Percentiles rank a stretch among this genome's conserved stretches.
Evolutionary conservation across 2,113 vertebrate species (phyloP).

Genomic region (Gymnogyps californianus): DNA sequence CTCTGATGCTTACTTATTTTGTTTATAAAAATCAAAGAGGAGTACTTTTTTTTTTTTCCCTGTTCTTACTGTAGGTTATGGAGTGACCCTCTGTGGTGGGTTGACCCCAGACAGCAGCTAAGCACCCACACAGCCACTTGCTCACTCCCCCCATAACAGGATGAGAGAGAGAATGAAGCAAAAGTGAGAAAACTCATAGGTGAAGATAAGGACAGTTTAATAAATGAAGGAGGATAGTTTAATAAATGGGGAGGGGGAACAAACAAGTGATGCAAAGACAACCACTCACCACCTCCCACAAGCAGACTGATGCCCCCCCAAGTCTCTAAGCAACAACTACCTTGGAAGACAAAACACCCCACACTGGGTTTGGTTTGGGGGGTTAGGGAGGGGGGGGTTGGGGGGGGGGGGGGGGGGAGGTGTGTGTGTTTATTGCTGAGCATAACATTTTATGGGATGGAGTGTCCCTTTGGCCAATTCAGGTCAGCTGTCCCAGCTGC

Average conservation of each 20-base stretch:
- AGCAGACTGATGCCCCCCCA: not conserved
- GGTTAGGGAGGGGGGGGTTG: too few species aligned
- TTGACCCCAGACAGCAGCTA: not conserved
- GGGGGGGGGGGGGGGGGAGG: too few species aligned
- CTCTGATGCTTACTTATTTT: not conserved
- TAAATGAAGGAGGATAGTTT: not conserved
- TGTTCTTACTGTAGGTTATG: not conserved
- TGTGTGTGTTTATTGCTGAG: not conserved
- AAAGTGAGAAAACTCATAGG: not conserved
- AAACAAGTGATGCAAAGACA: not conserved
- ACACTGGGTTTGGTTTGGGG: too few species aligned
- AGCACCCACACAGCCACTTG: not conserved
- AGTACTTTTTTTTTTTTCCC: not conserved
- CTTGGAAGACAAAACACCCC: not conserved
- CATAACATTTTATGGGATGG: not conserved
- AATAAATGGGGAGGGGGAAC: not conserved
- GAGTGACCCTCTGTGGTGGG: not conserved
- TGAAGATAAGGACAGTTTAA: not conserved
- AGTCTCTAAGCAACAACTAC: not conserved
- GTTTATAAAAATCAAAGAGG: not conserved
- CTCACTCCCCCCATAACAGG: not conserved
- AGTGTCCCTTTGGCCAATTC: rapidly evolving
- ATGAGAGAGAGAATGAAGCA: not conserved
- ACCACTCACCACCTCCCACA: not conserved
- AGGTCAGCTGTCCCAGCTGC: rapidly evolving